Evolutionary conservation across 1,140 invertebrate species (phyloP), one percentile per base, ranked within the genome.

Genomic region (Leguminivora glycinivorella): DNA sequence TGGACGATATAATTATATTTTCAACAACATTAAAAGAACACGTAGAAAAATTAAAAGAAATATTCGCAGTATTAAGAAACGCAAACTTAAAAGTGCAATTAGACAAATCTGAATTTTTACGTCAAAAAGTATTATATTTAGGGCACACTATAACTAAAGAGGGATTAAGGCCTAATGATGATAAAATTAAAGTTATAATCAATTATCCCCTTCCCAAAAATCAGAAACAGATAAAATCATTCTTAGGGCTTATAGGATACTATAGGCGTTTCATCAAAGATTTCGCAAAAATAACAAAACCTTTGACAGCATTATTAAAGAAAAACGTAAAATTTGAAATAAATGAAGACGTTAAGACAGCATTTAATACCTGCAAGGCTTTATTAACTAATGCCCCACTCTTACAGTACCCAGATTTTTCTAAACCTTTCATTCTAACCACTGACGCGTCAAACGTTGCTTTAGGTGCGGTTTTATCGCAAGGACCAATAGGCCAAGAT

Each of bases 351-450:
- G 10, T 40, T 0, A 40, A 14, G 2, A 14, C 29, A 38, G 19
- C 34, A 9, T 38, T 67, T 14, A 24, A 67, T 40, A 38, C 17
- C 19, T 67, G 63, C 19, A 67, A 67, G 40, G 14, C 26, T 2
- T 6, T 67, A 0, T 22, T 67, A 19, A 67, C 38, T 4, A 67
- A 24, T 4, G n/a, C 26, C 7, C 63, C n/a, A 22, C 12, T 67
- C 4, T 14, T 67, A 67, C 66, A 43, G 24, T 67, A 67, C 22
- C 66, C 66, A 1, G 66, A 67, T n/a, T 67, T 67, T 38, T 12
- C 6, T 10, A 67, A 38, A 40, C 0, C n/a, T 19, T 67, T 67
- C 22, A 38, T 67, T 4, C 14, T 67, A 19, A 67, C 38, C 0
- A 67, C 38, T 9, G 66, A 67, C 14, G 66, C 66, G 0, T 67